Evolutionary conservation across 2,888 invertebrate genomes (phyloP), one percentile per base, ranked within the genome.

Genomic region (Acleris laterana): DNA sequence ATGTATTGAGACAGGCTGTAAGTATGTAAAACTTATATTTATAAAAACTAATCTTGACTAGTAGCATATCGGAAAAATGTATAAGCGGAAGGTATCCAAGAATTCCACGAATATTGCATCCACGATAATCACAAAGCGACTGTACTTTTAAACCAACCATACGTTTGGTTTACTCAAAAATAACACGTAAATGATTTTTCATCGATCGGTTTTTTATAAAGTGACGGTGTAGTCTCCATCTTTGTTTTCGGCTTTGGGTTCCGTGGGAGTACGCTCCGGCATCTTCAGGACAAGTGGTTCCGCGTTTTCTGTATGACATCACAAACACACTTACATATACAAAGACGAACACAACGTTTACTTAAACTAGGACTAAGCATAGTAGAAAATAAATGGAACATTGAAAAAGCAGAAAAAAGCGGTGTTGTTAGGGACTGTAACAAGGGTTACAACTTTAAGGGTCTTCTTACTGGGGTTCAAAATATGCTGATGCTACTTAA

Each of bases 201-300:
- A 48, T 32, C 32, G 25, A 48, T 7, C 5, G 13, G 7, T 20
- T 46, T 28, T 69, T 77, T 85, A 92, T 50, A 92, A 71, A n/a
- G 92, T 92, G 68, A 92, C 92, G 67, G 92, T 92, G 74, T 83
- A 92, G 73, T 92, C 92, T 49, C 88, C 91, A 59, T 92, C 90
- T 70, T 82, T 88, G 60, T 91, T 82, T 70, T 89, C 88, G 2
- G 90, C 84, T 72, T 87, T 89, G 2, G 85, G 84, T 71, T 87
- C 87, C 56, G 80, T 74, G 16, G 82, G 78, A 16, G 80, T 72
- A 9, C 85, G 80, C 32, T 88, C 88, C 1, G 89, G 87, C 76
- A 89, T 81, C 84, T 90, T 91, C 78, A 90, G 77, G 71, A 88
- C 80, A 77, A 91, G 74, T 46, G 78, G 79, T 69, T 93, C 91